Evolutionary conservation across 2,888 invertebrate genomes (phyloP), one percentile per base, ranked within the genome.

Genomic region (Buathra laborator): DNA sequence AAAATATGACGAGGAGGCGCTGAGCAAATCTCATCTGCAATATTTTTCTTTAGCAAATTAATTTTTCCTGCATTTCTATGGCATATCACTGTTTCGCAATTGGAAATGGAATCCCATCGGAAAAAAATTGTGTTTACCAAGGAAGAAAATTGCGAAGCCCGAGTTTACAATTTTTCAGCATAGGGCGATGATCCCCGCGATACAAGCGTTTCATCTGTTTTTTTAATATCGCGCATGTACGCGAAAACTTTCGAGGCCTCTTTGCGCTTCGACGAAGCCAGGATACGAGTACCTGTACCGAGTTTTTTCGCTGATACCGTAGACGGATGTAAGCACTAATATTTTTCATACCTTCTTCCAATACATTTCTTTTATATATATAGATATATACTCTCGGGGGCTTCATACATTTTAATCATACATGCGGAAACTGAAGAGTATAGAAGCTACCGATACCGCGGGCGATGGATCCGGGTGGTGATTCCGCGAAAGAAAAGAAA

Each of bases 341-440:
- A 64, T 64, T 32, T 64, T 64, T 37, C 43, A 64, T 64, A 43
- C 37, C 16, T 64, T 74, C 43, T 19, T 9, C 10, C 46, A 1
- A 24, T 29, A 14, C 46, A 32, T 70, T 48, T 43, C 59, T 14
- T 14, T 10, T 46, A 59, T 32, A 59, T 48, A 46, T 75, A 32
- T 75, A 37, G 2, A 37, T 37, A 37, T 48, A 37, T 32, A 51
- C 12, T 70, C 46, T n/a, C 46, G 24, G 12, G 29, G 19, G 29
- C 46, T 29, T 59, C 44, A 77, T 77, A 46, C 56, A 67, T 77
- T 77, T 44, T 67, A 59, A 78, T 78, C 68, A 67, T 56, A 70
- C 59, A 62, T 68, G 59, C 44, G 59, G 51, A 68, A 56, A 70
- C 43, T 46, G 59, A 59, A 78, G 68, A 62, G 37, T 32, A 44